Base-by-base conservation (phyloP, 2,113 vertebrate species). In the Tursiops truncatus region DNA sequence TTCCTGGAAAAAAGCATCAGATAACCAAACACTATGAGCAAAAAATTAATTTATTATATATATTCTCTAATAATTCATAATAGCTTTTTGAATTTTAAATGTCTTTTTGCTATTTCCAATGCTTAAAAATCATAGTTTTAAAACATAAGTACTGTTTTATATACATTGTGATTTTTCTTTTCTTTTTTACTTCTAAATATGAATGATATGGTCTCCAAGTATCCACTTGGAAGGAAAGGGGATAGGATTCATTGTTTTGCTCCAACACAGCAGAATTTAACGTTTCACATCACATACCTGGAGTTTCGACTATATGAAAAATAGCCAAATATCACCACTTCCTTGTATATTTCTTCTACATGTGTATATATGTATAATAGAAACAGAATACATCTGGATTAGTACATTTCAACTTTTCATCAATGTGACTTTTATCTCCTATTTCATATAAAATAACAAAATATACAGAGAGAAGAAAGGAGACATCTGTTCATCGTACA, bases 371-470 rank as follows among this genome's bases (percentile, higher is more conserved):
- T 89, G 96, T 96, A 87, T 97, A 97, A 71, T 98, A 98, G 89
- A 99, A 98, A 99, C 33, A 3, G 65, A 97, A 98, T 96, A 98
- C 81, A 98, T 97, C 97, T 98, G 97, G 97, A 97, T 98, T 91
- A 97, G 95, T 97, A 98, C 97, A 98, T 97, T 98, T 94, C 97
- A 97, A 98, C 76, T 97, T 97, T 97, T 98, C 96, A 98, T 96
- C 98, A 97, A 81, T 98, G 98, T 98, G 99, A 98, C 98, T 99
- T 98, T 98, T 98, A 98, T 99, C 99, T 98, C 97, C 98, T 98
- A 98, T 98, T 99, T 99, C 99, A 99, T 99, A 99, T 99, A 99
- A 99, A 99, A 99, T 98, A 99, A 99, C 99, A 99, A 99, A 99
- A 99, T 99, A 99, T 99, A 99, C 99, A 99, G 98, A 99, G 99